Conservation (phyloP, 2,113 vertebrate genomes). For the cat (Felis catus) region F.catus_Fca126_mat1.0 CM031411.1:115198501-115199000, state of each 20-base stretch:
- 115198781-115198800: neutral
- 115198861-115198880: neutral
- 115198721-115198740: constrained; percentile 16
- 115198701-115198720: neutral
- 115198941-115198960: neutral
- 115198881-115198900: neutral
- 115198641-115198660: neutral
- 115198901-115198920: neutral
- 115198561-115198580: constrained; percentile 45
- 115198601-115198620: neutral
- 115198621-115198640: constrained; percentile 6
- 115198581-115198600: neutral
- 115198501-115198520: neutral
- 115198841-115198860: neutral
- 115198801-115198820: neutral
- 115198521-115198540: neutral
- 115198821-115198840: neutral
- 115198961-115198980: neutral
- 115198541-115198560: neutral
- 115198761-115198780: neutral
- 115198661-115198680: neutral
- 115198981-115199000: constrained; percentile 33
- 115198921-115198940: neutral
- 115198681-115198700: neutral
- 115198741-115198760: constrained; percentile 4